A percentile compares a stretch with the other conserved stretches of the same genome.
Conservation (phyloP, 2,113 vertebrate genomes). For the Zosterops borbonicus region DNA sequence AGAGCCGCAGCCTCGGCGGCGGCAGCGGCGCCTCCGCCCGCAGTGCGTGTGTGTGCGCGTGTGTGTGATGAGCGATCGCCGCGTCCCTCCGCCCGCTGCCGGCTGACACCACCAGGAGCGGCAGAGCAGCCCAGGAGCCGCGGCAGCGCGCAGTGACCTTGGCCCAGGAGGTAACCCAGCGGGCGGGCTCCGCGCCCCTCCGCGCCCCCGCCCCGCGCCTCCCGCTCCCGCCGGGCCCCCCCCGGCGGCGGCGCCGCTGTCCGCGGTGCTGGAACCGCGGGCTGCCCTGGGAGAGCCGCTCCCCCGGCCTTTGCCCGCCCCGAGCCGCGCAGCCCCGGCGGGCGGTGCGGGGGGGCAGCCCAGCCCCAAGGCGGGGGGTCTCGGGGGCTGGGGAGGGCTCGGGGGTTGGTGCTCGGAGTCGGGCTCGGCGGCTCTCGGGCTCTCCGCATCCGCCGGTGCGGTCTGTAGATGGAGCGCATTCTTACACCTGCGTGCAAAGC, state of each 20-base stretch:
- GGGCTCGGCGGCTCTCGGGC: neutral
- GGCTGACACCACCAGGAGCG: slow-evolving; percentile 55
- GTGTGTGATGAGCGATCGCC: slow-evolving; percentile 67
- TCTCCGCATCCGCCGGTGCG: neutral
- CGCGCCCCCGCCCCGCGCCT: too few relatives aligned
- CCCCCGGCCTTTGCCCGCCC: neutral
- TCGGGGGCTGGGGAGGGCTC: neutral
- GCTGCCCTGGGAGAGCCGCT: neutral
- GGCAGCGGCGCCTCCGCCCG: slow-evolving; percentile 40
- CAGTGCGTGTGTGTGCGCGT: slow-evolving; percentile 13
- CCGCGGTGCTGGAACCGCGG: too few relatives aligned
- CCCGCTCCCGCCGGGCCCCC: too few relatives aligned
- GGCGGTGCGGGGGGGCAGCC: neutral
- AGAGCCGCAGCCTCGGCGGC: slow-evolving; percentile 45
- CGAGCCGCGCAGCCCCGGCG: neutral
- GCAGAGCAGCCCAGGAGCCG: slow-evolving; percentile 25
- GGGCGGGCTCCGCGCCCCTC: neutral
- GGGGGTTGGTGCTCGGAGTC: neutral
- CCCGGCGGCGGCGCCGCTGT: too few relatives aligned
- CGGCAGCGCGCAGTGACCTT: slow-evolving; percentile 69
- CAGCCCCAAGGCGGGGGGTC: neutral
- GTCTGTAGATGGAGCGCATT: slow-evolving; percentile 3
- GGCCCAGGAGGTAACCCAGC: slow-evolving; percentile 69
- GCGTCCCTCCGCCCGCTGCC: slow-evolving; percentile 64
- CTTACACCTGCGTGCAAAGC: slow-evolving; percentile 41